Evolutionary conservation across 64 coral and sea anemone species (phyloP), one percentile per base, ranked within the genome.

Genomic region (Pachyseris speciosa): DNA sequence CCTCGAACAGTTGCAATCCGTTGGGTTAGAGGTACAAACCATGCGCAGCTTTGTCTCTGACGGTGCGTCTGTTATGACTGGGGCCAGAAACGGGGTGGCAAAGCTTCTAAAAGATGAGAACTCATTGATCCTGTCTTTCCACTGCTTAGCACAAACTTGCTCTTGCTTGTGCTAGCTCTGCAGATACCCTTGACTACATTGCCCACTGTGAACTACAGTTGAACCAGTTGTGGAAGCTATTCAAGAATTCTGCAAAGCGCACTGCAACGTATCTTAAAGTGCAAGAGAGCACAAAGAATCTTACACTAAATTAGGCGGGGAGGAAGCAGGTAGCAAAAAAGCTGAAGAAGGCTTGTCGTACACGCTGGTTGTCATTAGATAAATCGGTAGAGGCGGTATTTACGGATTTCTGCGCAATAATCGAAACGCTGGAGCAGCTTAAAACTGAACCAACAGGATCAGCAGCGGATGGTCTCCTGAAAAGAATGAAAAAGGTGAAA

Each of bases 101-200:
- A 64, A 64, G 60, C 60, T 64, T 64, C 60, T 64, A 64, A 64
- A 64, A 64, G 60, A 64, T 64, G 60, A 64, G 60, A 64, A 64
- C 60, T n/a, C 60, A 64, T 26, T 64, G 60, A 64, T 64, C 60
- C 60, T 64, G 60, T 64, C 60, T 64, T 64, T 64, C 60, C 22
- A 64, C 22, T 64, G 60, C 60, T 64, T 64, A 64, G 60, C 73
- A 51, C 44, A 77, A 77, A 77, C 73, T 77, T 77, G 73, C 43
- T 77, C 73, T 77, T 77, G 73, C 73, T 77, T 77, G 73, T 77
- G 73, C 73, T 77, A 77, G 43, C 73, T 77, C 73, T 77, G 73
- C 73, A 77, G 73, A 77, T 77, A 77, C 73, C 73, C 73, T 77
- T 77, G 73, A 77, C 47, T 77, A 77, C 73, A 77, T 77, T 77